phyloP scores from a whole-genome alignment of 2,113 vertebrate species.

The Hippocampus zosterae region DNA sequence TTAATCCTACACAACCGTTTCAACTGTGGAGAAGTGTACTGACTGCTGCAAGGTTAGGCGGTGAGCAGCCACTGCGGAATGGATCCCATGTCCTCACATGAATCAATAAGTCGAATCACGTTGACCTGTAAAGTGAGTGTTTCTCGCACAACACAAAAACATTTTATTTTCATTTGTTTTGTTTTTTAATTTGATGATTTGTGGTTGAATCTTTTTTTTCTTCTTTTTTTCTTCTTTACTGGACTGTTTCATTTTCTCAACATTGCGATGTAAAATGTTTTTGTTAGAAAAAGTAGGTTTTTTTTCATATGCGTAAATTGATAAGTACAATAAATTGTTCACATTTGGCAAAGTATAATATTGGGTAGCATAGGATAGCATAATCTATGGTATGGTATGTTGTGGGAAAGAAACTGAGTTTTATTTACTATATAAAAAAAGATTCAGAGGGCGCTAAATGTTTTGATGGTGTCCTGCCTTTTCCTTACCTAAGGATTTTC shows the following conservation, averaged over 20 bases:
- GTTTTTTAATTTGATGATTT: neutral
- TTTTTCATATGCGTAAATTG: no score
- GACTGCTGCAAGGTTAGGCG: slow-evolving; percentile 3
- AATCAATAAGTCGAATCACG: slow-evolving; percentile 33
- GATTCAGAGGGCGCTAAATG: slow-evolving; percentile 16
- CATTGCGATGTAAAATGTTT: neutral
- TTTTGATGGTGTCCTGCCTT: slow-evolving; percentile 29
- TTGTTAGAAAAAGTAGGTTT: no score
- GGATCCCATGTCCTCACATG: slow-evolving; percentile 19
- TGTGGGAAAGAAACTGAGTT: no score
- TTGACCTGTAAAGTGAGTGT: neutral
- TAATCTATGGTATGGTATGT: neutral
- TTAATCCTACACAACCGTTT: slow-evolving; percentile 29
- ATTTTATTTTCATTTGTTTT: neutral
- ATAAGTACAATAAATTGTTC: no score
- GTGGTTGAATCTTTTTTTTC: neutral
- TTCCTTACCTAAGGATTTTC: slow-evolving; percentile 3
- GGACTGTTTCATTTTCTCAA: neutral
- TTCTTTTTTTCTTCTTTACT: slow-evolving; percentile 27
- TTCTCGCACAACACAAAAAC: no score
- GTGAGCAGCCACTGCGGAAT: slow-evolving; percentile 16
- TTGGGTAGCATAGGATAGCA: neutral
- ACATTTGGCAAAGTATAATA: neutral
- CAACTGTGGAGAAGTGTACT: neutral
- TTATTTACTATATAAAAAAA: neutral